Evolutionary conservation across 1,140 invertebrate genomes (phyloP), one percentile per base, ranked within the genome.

Genomic region (Drosophila nikananu): DNA sequence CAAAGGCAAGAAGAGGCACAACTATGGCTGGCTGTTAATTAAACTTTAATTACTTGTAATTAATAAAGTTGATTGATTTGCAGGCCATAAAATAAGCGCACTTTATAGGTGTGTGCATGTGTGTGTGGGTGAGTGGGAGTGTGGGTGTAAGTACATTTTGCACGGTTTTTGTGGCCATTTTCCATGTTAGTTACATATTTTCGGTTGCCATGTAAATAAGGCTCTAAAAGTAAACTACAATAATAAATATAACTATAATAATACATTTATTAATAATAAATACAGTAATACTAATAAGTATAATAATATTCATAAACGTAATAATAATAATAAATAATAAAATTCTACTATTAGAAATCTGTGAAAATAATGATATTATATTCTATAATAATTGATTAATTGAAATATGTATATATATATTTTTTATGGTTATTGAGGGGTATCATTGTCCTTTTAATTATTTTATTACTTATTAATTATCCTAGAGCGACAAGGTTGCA

Each of bases 21-120:
- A 48, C 58, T 25, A 39, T 44, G 57, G 41, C 59, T 74, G 64
- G 51, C 71, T 89, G 61, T 87, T 86, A 86, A 86, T 86, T 77
- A 83, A 87, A 89, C 73, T 89, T 89, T 87, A 87, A 87, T 89
- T 87, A 89, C 84, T 78, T 87, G 80, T 89, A 81, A 83, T 89
- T 89, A 89, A 89, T 83, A 80, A 87, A 74, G 68, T 80, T 83
- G 84, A 78, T 83, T 86, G 84, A 87, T 83, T 73, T 71, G 48
- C 44, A 21, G 55, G 61, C 62, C 59, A 77, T 54, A 59, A 84
- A 77, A 54, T 60, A 62, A 75, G 39, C 35, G 68, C 70, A 48
- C 46, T 77, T 51, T 75, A 27, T 64, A 30, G 25, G 23, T 12
- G 19, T 73, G 23, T 41, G n/a, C 12, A n/a, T 37, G 8, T 17